These are phyloP conservation scores for Kryphioiulus occultus DNA, from an alignment of 2,888 invertebrate species.

Conservation along the genomic window DNA sequence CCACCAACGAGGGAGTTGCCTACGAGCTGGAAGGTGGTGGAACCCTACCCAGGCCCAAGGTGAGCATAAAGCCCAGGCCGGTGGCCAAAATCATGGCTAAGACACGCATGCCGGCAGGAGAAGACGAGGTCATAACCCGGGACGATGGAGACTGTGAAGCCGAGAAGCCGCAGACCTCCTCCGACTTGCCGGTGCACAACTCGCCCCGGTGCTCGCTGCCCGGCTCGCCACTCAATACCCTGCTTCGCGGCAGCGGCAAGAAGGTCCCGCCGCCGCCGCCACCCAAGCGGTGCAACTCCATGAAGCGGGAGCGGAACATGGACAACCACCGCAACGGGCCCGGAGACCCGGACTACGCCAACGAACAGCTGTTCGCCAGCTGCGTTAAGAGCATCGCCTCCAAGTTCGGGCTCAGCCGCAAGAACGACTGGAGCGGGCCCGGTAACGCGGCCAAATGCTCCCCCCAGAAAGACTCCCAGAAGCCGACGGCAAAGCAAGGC, in stretches of 20 bases:
- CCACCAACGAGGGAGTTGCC: conserved; percentile 75
- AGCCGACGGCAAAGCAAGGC: not conserved
- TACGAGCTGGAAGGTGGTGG: conserved; percentile 67
- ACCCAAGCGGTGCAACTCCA: conserved; percentile 64
- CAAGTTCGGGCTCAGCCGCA: conserved; percentile 56
- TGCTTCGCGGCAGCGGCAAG: conserved; percentile 56
- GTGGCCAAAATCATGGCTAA: conserved; percentile 74
- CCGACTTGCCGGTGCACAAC: conserved; percentile 50
- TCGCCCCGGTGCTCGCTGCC: conserved; percentile 55
- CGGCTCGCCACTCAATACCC: conserved; percentile 57
- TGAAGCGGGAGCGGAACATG: conserved; percentile 57
- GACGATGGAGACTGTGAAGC: conserved; percentile 42
- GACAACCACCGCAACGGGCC: conserved; percentile 50
- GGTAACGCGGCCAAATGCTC: not conserved
- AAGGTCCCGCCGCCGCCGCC: conserved; percentile 65
- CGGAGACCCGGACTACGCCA: conserved; percentile 56
- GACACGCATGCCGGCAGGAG: conserved; percentile 53
- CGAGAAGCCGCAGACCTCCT: not conserved
- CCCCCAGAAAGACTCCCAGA: not conserved
- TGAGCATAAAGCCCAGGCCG: conserved; percentile 79
- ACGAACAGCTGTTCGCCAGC: conserved; percentile 62
- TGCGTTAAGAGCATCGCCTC: conserved; percentile 60
- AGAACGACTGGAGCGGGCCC: conserved; percentile 55
- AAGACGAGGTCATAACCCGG: conserved; percentile 1
- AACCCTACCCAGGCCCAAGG: conserved; percentile 84